Base-by-base conservation (phyloP, 2,113 vertebrate species). In the Hipposideros armiger region DNA sequence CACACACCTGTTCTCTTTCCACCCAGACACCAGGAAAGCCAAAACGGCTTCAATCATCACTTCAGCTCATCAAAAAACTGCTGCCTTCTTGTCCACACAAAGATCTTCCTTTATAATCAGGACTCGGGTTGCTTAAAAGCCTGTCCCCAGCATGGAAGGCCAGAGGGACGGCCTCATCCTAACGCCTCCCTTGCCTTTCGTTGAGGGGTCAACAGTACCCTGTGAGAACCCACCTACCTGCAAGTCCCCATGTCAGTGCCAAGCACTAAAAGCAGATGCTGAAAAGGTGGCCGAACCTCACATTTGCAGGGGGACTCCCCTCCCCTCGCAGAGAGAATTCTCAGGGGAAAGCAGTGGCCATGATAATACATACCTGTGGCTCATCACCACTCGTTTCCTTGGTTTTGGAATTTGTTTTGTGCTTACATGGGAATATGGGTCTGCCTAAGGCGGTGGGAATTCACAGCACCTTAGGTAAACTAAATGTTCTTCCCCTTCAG, bases 1-100 rank as follows among this genome's bases (percentile, higher is more conserved):
- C 98, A 98, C 98, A 99, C 99, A 99, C 99, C 99, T 99, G 99
- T 98, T 99, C 98, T 98, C 98, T 98, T 98, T 98, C 98, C 98
- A 98, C 98, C 98, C 98, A 98, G 98, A 99, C 98, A 97, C 98
- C 98, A 98, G 98, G 98, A 98, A 98, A 99, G 98, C 98, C 98
- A 97, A 97, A 98, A 96, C 64, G 97, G 98, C 98, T 98, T 99
- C 98, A 99, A 97, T 99, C 99, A 99, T 98, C 97, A 96, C 97
- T 97, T 97, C 96, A 97, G 84, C 98, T 98, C 97, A 97, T 94
- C 97, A 97, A 86, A 97, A 97, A 96, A 98, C 74, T 36, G 96
- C 91, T 92, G 84, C 77, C 74, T 91, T 96, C 67, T 83, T 97
- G 96, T 96, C 88, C 94, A 92, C 97, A 98, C 82, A 98, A 95